phyloP scores from a whole-genome alignment of 2,888 invertebrate genomes.

The Eupithecia insigniata region DNA sequence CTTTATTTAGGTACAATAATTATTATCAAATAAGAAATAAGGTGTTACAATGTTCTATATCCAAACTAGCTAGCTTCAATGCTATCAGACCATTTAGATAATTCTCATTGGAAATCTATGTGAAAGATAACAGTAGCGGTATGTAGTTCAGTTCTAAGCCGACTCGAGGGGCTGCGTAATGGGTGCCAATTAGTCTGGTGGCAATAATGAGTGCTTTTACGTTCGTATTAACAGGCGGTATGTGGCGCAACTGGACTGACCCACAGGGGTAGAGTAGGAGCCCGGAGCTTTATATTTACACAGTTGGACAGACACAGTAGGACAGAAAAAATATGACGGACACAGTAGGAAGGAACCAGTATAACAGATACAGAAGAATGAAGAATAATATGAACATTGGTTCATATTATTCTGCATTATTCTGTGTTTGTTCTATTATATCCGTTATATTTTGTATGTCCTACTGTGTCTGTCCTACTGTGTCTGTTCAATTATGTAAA shows the following conservation, averaged over 20 bases:
- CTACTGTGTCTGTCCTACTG: too few relatives aligned
- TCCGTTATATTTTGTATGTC: neutral
- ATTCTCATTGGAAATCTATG: constrained; percentile 27
- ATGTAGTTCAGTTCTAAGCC: constrained; percentile 31
- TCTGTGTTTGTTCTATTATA: too few relatives aligned
- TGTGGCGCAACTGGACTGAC: constrained; percentile 53
- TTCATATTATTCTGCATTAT: neutral
- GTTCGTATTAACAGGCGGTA: constrained; percentile 63
- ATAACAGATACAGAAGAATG: too few relatives aligned
- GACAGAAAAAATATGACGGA: neutral
- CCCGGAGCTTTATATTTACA: neutral
- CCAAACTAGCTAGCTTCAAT: too few relatives aligned
- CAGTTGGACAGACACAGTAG: neutral
- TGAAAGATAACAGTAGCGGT: constrained; percentile 31
- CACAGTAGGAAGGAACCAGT: neutral
- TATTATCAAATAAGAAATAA: too few relatives aligned
- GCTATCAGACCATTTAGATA: constrained; percentile 4
- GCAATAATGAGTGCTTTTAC: constrained; percentile 57
- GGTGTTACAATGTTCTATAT: too few relatives aligned
- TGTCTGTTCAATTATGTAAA: neutral
- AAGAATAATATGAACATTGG: constrained; percentile 24
- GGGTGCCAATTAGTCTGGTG: constrained; percentile 58
- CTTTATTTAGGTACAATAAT: too few relatives aligned
- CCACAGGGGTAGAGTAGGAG: constrained; percentile 35
- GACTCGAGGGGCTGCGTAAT: constrained; percentile 49